Conservation (phyloP, 2,888 invertebrate species). For the Dicyrtomina minuta region DNA sequence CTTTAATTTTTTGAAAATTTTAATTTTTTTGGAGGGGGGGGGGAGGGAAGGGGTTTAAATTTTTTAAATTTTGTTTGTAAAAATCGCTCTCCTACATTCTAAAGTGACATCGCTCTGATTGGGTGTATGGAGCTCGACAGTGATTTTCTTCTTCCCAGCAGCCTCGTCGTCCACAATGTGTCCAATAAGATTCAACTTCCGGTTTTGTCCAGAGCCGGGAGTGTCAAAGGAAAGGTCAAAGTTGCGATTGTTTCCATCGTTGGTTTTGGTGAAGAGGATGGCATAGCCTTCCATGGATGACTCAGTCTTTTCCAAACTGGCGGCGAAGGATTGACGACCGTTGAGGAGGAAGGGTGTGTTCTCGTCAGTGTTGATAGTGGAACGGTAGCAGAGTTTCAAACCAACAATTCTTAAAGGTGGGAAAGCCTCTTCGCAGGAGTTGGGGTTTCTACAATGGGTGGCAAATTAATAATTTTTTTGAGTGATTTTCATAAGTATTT, state of each 20-base stretch:
- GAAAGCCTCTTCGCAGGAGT: not conserved
- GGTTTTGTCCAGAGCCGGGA: slow-evolving; percentile 10
- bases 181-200: slow-evolving; percentile 13
- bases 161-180: not conserved
- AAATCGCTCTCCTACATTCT: slow-evolving; percentile 1
- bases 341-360: not conserved
- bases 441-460: too few species aligned
- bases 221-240: slow-evolving; percentile 18
- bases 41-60: not conserved
- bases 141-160: not conserved
- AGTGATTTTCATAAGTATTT: too few species aligned
- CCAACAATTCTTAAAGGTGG: not conserved
- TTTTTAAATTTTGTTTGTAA: too few species aligned
- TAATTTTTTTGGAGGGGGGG: not conserved
- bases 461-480: too few species aligned
- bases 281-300: slow-evolving; percentile 26
- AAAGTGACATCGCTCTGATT: not conserved
- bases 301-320: slow-evolving; percentile 23
- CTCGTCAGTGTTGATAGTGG: slow-evolving; percentile 34
- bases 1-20: not conserved
- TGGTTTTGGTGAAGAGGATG: not conserved
- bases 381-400: slow-evolving; percentile 31
- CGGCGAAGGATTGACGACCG: slow-evolving; percentile 19
- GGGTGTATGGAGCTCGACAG: slow-evolving; percentile 16
- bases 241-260: slow-evolving; percentile 7